Conservation (phyloP, 1,140 invertebrate genomes). For the Scaptomyza graminum region DNA sequence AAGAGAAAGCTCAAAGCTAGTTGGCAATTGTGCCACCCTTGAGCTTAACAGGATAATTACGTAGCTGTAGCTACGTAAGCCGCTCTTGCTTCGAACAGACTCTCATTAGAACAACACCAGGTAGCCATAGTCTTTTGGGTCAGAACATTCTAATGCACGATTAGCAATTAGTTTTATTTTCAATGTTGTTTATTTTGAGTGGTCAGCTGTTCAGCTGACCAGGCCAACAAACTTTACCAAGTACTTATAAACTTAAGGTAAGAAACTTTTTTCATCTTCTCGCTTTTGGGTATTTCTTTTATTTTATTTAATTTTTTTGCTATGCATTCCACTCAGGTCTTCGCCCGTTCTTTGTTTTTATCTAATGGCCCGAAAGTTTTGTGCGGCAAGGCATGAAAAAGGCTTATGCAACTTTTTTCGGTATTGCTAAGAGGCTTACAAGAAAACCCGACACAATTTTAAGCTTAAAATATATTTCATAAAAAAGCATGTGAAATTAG, state of each 20-base stretch:
- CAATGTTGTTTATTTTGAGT: slow-evolving; percentile 61
- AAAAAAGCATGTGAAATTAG: slow-evolving; percentile 6
- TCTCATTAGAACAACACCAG: slow-evolving; percentile 39
- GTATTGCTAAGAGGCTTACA: slow-evolving; percentile 39
- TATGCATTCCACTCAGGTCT: not conserved
- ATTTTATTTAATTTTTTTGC: not conserved
- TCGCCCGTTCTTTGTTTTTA: slow-evolving; percentile 24
- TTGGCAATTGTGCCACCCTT: slow-evolving; percentile 54
- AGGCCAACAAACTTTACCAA: slow-evolving; percentile 52
- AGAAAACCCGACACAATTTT: slow-evolving; percentile 22
- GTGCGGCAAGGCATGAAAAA: slow-evolving; percentile 43
- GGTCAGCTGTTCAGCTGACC: slow-evolving; percentile 10
- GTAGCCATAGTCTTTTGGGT: not conserved
- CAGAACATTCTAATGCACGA: slow-evolving; percentile 45
- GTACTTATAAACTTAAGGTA: slow-evolving; percentile 76
- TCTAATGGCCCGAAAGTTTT: slow-evolving; percentile 47
- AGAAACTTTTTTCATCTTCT: slow-evolving; percentile 49
- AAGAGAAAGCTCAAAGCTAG: slow-evolving; percentile 36
- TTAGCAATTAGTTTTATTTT: slow-evolving; percentile 79
- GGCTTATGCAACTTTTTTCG: slow-evolving; percentile 20
- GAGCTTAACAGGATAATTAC: slow-evolving; percentile 69
- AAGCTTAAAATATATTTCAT: slow-evolving; percentile 12
- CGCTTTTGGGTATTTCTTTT: slow-evolving; percentile 10
- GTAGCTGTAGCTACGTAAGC: slow-evolving; percentile 49
- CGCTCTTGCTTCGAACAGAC: slow-evolving; percentile 47